phyloP scores from a whole-genome alignment of 2,113 vertebrate genomes.

The Scomber japonicus region DNA sequence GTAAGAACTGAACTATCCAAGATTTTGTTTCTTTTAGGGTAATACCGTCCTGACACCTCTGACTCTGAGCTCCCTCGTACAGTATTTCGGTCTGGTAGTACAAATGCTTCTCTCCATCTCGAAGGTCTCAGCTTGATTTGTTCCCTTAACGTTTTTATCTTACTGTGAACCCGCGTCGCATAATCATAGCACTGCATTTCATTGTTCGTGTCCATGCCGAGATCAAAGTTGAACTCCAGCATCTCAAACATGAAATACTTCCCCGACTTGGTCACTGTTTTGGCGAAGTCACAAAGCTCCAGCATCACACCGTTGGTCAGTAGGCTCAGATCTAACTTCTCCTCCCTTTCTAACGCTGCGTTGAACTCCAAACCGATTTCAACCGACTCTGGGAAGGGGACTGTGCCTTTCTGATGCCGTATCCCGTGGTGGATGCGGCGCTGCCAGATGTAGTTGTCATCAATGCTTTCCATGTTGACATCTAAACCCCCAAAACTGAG shows the following conservation, averaged over 20 bases:
- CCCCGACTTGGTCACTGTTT: conserved; percentile 1
- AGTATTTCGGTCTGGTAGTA: conserved; percentile 2
- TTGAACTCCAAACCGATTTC: conserved; percentile 52
- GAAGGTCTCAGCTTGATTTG: not conserved
- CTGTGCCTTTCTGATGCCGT: not conserved
- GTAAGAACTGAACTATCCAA: conserved; percentile 25
- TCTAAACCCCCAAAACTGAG: not conserved
- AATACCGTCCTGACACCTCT: rapidly evolving
- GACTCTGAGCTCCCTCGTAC: rapidly evolving
- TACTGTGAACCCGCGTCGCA: not conserved
- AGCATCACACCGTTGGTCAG: conserved; percentile 53
- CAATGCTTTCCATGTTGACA: conserved; percentile 11
- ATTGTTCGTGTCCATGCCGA: not conserved
- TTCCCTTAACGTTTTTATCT: not conserved
- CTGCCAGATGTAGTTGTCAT: conserved; percentile 51
- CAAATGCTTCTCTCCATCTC: conserved; percentile 18
- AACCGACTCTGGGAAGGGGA: conserved; percentile 36
- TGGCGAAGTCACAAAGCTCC: conserved; percentile 50
- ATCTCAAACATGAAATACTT: conserved; percentile 54
- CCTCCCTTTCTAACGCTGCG: conserved; percentile 18
- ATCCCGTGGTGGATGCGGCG: conserved; percentile 39
- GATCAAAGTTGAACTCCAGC: conserved; percentile 54
- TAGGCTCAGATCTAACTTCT: conserved; percentile 30
- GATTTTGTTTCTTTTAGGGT: not conserved
- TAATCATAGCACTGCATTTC: conserved; percentile 2